Base-by-base conservation (phyloP, 2,888 invertebrate genomes). In the Hyposoter didymator region DNA sequence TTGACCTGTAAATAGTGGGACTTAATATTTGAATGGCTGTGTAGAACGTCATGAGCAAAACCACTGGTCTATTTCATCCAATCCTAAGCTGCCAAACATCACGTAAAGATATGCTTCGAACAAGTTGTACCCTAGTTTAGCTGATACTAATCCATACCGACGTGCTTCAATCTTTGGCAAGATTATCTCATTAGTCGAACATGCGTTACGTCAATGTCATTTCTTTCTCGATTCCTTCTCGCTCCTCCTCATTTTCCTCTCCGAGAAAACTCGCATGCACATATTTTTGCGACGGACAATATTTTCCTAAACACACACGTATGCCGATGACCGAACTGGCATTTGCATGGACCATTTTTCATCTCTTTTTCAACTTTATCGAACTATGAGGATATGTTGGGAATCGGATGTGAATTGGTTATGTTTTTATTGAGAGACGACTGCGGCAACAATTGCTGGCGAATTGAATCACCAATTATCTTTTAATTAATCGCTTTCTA, bases 141-240 rank as follows among this genome's bases (percentile, higher is more conserved):
- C 83, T 35, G 82, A 82, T 82, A 80, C 86, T 85, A 85, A 88
- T 87, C 87, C 82, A 62, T 62, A 70, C 62, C 64, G 85, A 73
- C 82, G 72, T 85, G 82, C 78, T 67, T 86, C 74, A 83, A 88
- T 88, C 84, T 88, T 88, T 88, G 89, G 88, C 89, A 88, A 87
- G 79, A 84, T 84, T 55, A 59, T 83, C 86, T 89, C 87, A 87
- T 88, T 88, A 88, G 87, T 79, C n/a, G 78, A 78, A 85, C 78
- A 78, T 64, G 75, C 55, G 66, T 85, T 84, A 85, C 83, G 87
- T 88, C 85, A 84, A 87, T 79, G 73, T 84, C 78, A 80, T 74
- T 78, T 73, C 55, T 79, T 84, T 72, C 49, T 67, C 47, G 32
- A 73, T 59, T 66, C 55, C 74, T 35, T 78, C 39, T 70, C 49